These are phyloP conservation scores for Phenganax stokvisi DNA, from an alignment of 92 coral and sea anemone genomes.

Conservation along the genomic window DNA sequence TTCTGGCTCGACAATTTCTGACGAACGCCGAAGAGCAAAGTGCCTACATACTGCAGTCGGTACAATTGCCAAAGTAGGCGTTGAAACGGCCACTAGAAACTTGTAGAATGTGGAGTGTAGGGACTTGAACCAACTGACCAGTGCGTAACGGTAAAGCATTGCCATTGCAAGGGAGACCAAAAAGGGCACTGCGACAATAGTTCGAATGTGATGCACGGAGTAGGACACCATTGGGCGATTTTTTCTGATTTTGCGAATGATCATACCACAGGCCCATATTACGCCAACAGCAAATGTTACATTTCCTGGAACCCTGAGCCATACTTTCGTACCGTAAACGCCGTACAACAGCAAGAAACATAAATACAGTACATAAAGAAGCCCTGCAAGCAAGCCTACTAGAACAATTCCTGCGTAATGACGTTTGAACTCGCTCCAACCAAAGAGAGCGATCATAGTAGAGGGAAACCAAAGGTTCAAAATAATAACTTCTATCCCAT, in stretches of 20 bases:
- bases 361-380: neutral
- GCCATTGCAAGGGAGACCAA: neutral
- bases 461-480: neutral
- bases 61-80: constrained; percentile 48
- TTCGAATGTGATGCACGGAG: neutral
- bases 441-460: neutral
- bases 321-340: neutral
- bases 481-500: neutral
- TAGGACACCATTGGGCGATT: neutral
- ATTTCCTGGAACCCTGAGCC: constrained; percentile 2
- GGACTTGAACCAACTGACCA: neutral
- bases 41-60: constrained; percentile 1
- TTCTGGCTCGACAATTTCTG: constrained; percentile 50
- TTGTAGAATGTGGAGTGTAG: too few species aligned
- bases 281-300: neutral
- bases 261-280: neutral
- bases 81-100: constrained; percentile 42
- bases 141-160: neutral
- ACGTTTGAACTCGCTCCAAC: neutral
- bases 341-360: neutral
- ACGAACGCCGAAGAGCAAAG: constrained; percentile 42
- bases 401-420: neutral
- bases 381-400: neutral
- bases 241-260: neutral
- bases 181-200: neutral